Evolutionary conservation across 2,797 vertebrate genomes (phyloP), one percentile per base, ranked within the genome.

Genomic region (Hephaestus fuliginosus): DNA sequence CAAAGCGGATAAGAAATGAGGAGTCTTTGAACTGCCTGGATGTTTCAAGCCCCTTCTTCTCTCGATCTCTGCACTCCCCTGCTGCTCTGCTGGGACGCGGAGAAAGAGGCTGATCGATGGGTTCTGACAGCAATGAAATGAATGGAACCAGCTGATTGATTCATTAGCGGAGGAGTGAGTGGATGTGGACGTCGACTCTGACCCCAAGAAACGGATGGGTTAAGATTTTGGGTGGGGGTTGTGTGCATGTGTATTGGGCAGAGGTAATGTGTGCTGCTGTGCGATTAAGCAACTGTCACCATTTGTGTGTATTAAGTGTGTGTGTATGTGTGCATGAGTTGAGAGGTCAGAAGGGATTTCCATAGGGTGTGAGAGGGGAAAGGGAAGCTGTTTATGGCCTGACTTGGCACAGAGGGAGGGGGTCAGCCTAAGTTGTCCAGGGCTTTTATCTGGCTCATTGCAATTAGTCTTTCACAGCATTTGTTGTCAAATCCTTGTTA

Each of bases 91-190:
- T 69, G 83, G 88, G 89, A 83, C 48, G 66, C 63, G 68, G 83
- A 74, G 79, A 73, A 83, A 85, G 71, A 69, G 76, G 74, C 89
- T 94, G 94, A 94, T 94, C 92, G 82, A 95, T 95, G 80, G 84
- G 74, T 46, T 82, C 86, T 94, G 95, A 94, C 93, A 94, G 93
- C 86, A 87, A 63, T 57, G 63, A 92, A 90, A 92, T 90, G 87
- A 92, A 94, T 91, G 89, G 90, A 91, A 93, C 84, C 91, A 87
- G 89, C 90, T 89, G 90, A 93, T 93, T 93, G 93, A 94, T 94
- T 94, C 91, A 93, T 94, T 91, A 92, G 87, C 73, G 78, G 81
- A 69, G 73, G 74, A 65, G 65, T 25, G 78, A 81, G 82, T 74
- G 81, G 77, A 78, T 70, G 79, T 65, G 48, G 78, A 85, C 62